Percentiles rank a stretch among this genome's conserved stretches.
Evolutionary conservation across 2,888 invertebrate genomes (phyloP).

Genomic region (Noctuana brunneofusca): DNA sequence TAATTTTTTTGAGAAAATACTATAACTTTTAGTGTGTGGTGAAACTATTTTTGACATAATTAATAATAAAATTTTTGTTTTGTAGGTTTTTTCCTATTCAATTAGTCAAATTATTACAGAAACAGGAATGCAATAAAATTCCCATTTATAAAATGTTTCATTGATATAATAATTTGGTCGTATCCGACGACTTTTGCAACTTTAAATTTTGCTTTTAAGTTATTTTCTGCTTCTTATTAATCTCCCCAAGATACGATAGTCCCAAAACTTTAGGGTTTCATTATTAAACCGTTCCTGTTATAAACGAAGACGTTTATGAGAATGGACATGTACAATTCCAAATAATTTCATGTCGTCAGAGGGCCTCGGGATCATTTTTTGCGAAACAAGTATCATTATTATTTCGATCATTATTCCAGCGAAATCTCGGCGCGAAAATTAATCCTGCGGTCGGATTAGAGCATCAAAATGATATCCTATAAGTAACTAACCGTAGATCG

Average conservation of each 20-base stretch:
- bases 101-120: too few relatives aligned
- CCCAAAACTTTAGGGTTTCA: neutral
- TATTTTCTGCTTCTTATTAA: neutral
- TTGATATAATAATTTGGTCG: neutral
- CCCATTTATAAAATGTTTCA: too few relatives aligned
- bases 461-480: conserved; percentile 61
- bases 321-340: conserved; percentile 2
- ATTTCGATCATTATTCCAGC: conserved; percentile 45
- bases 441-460: conserved; percentile 56
- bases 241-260: neutral
- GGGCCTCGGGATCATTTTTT: conserved; percentile 11
- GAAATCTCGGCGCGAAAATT: conserved; percentile 55
- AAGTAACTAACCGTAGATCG: conserved; percentile 31
- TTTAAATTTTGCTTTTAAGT: neutral
- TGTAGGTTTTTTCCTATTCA: too few relatives aligned
- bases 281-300: neutral
- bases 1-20: too few relatives aligned
- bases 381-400: conserved; percentile 33
- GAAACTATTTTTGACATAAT: too few relatives aligned
- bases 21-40: too few relatives aligned
- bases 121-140: too few relatives aligned
- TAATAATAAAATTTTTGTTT: too few relatives aligned
- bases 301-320: conserved; percentile 14
- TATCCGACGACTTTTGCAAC: neutral
- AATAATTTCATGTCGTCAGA: conserved; percentile 17